Evolutionary conservation across 2,113 vertebrate species (phyloP), one percentile per base, ranked within the genome.

Genomic region (Ceyx melanurus): DNA sequence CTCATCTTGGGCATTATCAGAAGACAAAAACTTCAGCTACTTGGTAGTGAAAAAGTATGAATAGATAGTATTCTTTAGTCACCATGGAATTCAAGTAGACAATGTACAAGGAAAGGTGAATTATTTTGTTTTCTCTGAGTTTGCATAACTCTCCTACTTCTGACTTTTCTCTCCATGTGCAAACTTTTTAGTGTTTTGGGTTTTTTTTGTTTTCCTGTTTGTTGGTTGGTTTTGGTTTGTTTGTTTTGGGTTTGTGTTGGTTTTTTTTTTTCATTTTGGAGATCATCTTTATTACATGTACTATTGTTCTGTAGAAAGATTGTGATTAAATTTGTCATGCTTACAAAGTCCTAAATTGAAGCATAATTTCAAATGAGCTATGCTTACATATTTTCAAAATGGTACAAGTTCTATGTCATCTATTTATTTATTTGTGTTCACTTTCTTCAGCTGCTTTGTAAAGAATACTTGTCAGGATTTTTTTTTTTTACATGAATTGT

Each of bases 401-500:
- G 29, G 22, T 33, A 68, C 1, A 5, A n/a, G 13, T 4, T 70
- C 62, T 48, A 45, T 5, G 7, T 11, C 28, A 73, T 7, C 29
- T 51, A 31, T 71, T 33, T 53, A 43, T 54, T 17, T 4, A 67
- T 17, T 31, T 33, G 31, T 86, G 96, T 91, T 68, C 21, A 19
- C 21, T 61, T 65, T 25, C 8, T 89, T 90, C 91, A 82, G 15
- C 48, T 86, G 28, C 58, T 72, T 81, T 73, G 31, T 51, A 29
- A 50, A 29, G 43, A 88, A 82, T 46, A 43, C 45, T 67, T 84
- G 40, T 85, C 62, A 51, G 48, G 42, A 78, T 35, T 91, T 86
- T 92, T 92, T 88, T n/a, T 66, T 92, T 92, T 88, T 66, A 86
- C 23, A 80, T 45, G 28, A 62, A 81, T 16, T 58, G 26, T 71